phyloP scores from a whole-genome alignment of 2,113 vertebrate species.

The Cettia cetti region DNA sequence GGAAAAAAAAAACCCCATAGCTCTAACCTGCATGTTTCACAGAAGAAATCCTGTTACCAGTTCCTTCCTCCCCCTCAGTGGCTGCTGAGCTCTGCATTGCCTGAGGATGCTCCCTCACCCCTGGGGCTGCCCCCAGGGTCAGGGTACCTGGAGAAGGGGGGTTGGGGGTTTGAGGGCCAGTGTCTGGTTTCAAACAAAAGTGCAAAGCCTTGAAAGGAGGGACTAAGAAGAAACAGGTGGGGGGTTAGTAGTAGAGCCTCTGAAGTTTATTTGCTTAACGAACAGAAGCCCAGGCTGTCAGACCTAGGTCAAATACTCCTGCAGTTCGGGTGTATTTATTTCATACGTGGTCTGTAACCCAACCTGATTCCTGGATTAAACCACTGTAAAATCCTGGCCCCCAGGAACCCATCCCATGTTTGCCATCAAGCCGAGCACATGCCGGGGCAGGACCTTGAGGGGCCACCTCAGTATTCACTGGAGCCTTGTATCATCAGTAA shows the following conservation, averaged over 20 bases:
- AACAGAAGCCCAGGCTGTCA: constrained; percentile 34
- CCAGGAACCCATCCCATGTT: neutral
- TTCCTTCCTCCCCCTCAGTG: neutral
- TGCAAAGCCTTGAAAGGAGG: constrained; percentile 30
- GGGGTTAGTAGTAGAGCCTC: neutral
- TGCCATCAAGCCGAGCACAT: constrained; percentile 6
- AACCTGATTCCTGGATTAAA: constrained; percentile 46
- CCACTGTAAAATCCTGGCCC: neutral
- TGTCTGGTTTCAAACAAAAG: constrained; percentile 1
- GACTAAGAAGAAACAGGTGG: constrained; percentile 42
- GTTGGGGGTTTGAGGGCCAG: neutral
- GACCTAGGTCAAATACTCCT: constrained; percentile 55
- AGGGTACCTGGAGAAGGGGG: neutral
- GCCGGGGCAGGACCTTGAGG: neutral
- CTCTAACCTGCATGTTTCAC: neutral
- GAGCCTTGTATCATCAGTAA: neutral
- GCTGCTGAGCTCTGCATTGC: neutral
- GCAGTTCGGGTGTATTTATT: constrained; percentile 33
- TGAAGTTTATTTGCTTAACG: constrained; percentile 7
- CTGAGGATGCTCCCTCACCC: neutral
- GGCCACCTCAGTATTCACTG: neutral
- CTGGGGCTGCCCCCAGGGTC: neutral
- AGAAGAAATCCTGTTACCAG: neutral
- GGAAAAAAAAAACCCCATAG: neutral
- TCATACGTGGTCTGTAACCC: constrained; percentile 28